A percentile compares a stretch with the other conserved stretches of the same genome.
Conservation (phyloP, 2,888 invertebrate genomes). For the Diachrysia chrysitis region DNA sequence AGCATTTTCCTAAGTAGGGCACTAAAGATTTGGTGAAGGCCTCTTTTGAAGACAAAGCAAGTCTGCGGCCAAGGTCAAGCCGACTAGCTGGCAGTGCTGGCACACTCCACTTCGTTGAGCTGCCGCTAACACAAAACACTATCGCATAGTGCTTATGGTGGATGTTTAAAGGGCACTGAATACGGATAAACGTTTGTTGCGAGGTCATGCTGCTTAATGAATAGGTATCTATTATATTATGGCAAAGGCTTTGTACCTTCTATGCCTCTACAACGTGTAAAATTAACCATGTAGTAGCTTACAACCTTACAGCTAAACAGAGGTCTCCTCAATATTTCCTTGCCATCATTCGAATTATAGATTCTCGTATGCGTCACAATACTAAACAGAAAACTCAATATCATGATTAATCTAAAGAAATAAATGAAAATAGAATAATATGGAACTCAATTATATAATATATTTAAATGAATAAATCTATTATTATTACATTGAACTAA, state of each 20-base stretch:
- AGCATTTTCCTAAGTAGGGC: slow-evolving; percentile 42
- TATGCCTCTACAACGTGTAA: no score
- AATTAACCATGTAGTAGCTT: no score
- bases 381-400: no score
- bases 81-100: slow-evolving; percentile 39
- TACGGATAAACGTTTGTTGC: not conserved
- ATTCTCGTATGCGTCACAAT: no score
- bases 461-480: no score
- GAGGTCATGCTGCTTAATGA: not conserved
- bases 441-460: no score
- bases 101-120: slow-evolving; percentile 42
- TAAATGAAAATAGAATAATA: no score
- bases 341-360: no score
- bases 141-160: not conserved
- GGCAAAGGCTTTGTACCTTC: no score
- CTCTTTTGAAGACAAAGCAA: slow-evolving; percentile 51
- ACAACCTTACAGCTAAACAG: not conserved
- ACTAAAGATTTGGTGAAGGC: slow-evolving; percentile 47
- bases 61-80: slow-evolving; percentile 51
- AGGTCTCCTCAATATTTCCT: not conserved
- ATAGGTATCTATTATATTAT: no score
- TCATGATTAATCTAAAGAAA: no score
- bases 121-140: slow-evolving; percentile 15
- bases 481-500: no score
- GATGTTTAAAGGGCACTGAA: slow-evolving; percentile 15